A percentile compares a stretch with the other conserved stretches of the same genome.
phyloP scores from a whole-genome alignment of 2,888 invertebrate genomes.

The Aelia acuminata region DNA sequence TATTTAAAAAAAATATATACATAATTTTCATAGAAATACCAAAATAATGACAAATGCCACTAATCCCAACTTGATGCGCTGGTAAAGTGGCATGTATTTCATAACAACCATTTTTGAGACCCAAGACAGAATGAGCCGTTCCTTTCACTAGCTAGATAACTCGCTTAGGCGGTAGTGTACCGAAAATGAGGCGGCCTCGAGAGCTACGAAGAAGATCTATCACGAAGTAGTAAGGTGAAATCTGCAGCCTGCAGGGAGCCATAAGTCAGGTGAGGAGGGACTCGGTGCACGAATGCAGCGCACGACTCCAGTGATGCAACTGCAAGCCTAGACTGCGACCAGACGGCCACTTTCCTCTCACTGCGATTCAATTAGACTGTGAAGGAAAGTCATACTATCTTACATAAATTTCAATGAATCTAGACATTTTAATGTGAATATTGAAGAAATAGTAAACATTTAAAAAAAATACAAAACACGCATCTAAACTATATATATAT shows the following conservation, averaged over 20 bases:
- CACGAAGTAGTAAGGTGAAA: conserved; percentile 9
- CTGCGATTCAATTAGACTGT: not conserved
- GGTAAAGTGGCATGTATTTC: not conserved
- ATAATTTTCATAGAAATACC: not conserved
- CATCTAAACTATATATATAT: too few species aligned
- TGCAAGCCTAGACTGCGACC: not conserved
- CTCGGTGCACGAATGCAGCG: not conserved
- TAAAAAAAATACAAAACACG: too few species aligned
- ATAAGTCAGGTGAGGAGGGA: not conserved
- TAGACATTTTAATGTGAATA: too few species aligned
- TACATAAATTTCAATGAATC: not conserved
- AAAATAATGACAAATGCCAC: conserved; percentile 33
- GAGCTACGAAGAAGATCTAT: conserved; percentile 14
- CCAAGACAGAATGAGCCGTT: not conserved
- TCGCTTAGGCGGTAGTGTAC: not conserved
- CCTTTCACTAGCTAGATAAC: not conserved
- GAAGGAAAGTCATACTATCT: not conserved
- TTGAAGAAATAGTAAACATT: too few species aligned
- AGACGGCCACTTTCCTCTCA: not conserved
- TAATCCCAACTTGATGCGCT: not conserved
- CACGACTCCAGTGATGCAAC: conserved; percentile 42
- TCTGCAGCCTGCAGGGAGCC: not conserved
- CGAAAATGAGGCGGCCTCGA: not conserved
- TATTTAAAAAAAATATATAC: too few species aligned
- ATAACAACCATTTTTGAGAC: not conserved